A percentile compares a stretch with the other conserved stretches of the same genome.
These are phyloP conservation scores for Drosophila nigricruria DNA, from an alignment of 2,888 invertebrate species.

Conservation along the genomic window DNA sequence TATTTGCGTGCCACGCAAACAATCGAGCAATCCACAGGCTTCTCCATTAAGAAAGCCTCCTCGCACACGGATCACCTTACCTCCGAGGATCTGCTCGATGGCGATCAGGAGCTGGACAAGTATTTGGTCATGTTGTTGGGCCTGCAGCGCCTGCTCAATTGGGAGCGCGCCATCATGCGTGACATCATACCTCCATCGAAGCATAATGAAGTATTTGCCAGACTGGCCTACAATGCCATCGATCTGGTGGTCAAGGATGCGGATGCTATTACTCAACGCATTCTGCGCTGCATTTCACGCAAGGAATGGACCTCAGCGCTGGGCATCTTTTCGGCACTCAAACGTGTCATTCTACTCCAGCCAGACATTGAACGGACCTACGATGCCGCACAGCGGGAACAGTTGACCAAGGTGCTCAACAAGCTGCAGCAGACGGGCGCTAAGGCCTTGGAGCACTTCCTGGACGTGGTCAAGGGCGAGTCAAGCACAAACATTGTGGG, in stretches of 20 bases:
- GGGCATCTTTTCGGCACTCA: slow-evolving; percentile 93
- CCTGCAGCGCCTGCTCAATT: slow-evolving; percentile 93
- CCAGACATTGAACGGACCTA: slow-evolving; percentile 93
- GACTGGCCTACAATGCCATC: slow-evolving; percentile 93
- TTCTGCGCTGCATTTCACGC: slow-evolving; percentile 90
- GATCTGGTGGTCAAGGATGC: slow-evolving; percentile 94
- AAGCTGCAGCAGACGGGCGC: slow-evolving; percentile 92
- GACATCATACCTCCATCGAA: slow-evolving; percentile 93
- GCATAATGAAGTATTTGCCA: slow-evolving; percentile 93
- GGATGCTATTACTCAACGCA: slow-evolving; percentile 91
- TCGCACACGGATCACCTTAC: slow-evolving; percentile 84
- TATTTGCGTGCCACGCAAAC: slow-evolving; percentile 93
- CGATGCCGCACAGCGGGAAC: slow-evolving; percentile 89
- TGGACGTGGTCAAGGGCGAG: slow-evolving; percentile 93
- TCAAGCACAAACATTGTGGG: slow-evolving; percentile 90
- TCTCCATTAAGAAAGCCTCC: slow-evolving; percentile 88
- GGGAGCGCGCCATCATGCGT: slow-evolving; percentile 93
- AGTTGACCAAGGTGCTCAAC: slow-evolving; percentile 90
- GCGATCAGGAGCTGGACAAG: slow-evolving; percentile 93
- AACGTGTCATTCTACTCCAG: slow-evolving; percentile 91
- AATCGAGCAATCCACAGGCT: slow-evolving; percentile 92
- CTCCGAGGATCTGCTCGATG: slow-evolving; percentile 85
- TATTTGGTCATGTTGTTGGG: slow-evolving; percentile 93
- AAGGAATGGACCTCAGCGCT: slow-evolving; percentile 93
- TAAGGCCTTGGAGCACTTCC: slow-evolving; percentile 96